Percentiles rank a stretch among this genome's conserved stretches.
These are phyloP conservation scores for Grammomys surdaster DNA, from an alignment of 2,113 vertebrate species.

Conservation along the genomic window DNA sequence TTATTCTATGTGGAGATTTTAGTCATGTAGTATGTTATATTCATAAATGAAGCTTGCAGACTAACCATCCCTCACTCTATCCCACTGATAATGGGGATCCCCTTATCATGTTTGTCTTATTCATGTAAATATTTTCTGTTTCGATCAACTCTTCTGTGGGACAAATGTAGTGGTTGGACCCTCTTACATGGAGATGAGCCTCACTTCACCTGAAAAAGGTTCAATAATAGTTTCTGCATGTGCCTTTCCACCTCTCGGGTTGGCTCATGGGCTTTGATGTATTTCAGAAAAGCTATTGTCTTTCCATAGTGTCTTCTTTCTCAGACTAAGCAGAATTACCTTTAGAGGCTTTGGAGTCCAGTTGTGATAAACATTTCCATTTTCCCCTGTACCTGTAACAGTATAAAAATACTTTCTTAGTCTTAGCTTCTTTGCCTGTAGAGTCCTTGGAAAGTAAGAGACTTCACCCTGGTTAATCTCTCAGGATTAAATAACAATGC, in stretches of 20 bases:
- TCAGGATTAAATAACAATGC: constrained; percentile 65
- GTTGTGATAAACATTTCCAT: background rate
- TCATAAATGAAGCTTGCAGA: background rate
- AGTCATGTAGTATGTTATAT: background rate
- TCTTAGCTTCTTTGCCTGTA: constrained; percentile 25
- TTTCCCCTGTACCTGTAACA: background rate
- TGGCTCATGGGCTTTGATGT: background rate
- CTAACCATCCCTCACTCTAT: background rate
- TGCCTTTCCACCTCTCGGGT: background rate
- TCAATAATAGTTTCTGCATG: background rate
- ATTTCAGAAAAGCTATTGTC: background rate
- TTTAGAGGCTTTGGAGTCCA: background rate
- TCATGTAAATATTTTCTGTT: background rate
- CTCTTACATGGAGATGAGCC: background rate
- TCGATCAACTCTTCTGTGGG: background rate
- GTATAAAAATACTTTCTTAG: background rate
- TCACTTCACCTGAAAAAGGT: background rate
- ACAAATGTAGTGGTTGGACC: background rate
- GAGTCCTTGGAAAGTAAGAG: background rate
- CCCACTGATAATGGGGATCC: background rate
- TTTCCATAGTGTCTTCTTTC: background rate
- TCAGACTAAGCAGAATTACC: background rate
- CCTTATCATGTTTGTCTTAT: background rate
- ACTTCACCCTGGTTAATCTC: constrained; percentile 7
- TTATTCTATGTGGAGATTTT: constrained; percentile 27